Base-by-base conservation (phyloP, 2,888 invertebrate species). In the Himalopsyche anomala region DNA sequence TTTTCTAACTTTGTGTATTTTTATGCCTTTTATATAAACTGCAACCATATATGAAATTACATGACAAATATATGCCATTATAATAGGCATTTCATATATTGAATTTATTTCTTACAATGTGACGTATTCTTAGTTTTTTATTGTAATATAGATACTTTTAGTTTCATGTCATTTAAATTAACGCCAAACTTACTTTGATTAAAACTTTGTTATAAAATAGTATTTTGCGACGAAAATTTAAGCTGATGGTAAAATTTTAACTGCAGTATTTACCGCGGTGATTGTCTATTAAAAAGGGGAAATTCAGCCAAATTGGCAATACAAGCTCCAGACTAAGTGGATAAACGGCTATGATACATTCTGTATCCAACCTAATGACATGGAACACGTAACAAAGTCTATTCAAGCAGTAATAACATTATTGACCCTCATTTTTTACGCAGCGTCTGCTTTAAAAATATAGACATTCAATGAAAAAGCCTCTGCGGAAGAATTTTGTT, bases 241-340 rank as follows among this genome's bases (percentile, higher is more conserved):
- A 62, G 11, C 19, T 28, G 5, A 62, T 80, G 80, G 40, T 36
- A n/a, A 40, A 19, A 80, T 36, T 9, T 80, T 38, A 80, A 80
- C 38, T 42, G 38, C 80, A 51, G 81, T 62, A 74, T 69, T 80
- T 62, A 55, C 84, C 84, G 79, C 42, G 56, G 79, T 86, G 86
- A 87, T 87, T 86, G 87, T 84, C 87, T 87, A 87, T 87, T 86
- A 87, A 87, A 87, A 84, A 82, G 84, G 86, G 87, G 87, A 86
- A 82, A 84, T 82, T 51, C 17, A 55, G 42, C 80, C 56, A 86
- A 86, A 86, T 87, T 87, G 85, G 69, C 86, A 83, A 84, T 86
- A 85, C 84, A 86, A 86, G 69, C 82, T 83, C 15, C 80, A 62
- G 45, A 55, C 83, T 85, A 85, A 87, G 87, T 87, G 87, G 85